Base-by-base conservation (phyloP, 2,888 invertebrate species). In the Xestia ashworthii region DNA sequence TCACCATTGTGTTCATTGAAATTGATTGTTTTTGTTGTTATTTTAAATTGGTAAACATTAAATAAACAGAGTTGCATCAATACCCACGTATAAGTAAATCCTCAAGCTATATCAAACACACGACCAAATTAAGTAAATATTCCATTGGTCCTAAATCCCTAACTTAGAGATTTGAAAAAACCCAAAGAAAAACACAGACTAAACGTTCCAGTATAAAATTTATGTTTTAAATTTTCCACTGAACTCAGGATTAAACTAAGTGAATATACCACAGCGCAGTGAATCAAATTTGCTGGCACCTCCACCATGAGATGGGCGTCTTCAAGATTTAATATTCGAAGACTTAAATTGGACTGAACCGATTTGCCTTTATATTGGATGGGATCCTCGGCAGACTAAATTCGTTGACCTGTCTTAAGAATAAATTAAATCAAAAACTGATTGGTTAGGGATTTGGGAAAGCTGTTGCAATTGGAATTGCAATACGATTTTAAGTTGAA, bases 251-350 rank as follows among this genome's bases (percentile, higher is more conserved):
- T 53, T 65, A 48, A 19, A 65, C 32, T 76, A 73, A 85, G 41
- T 64, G 58, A 75, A 60, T 75, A 71, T 84, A 76, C 65, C 79
- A 66, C 62, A 73, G 77, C 75, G 62, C 22, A 68, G 73, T 73
- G 81, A 87, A 89, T 82, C 72, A 76, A 87, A 88, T 87, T 88
- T 84, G 76, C 81, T 32, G 16, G 53, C 72, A 89, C 78, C 81
- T 82, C 83, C n/a, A 41, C 70, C 66, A 76, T 55, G 44, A 80
- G 73, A 85, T 80, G 76, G 76, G 74, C 83, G 68, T 83, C 81
- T 76, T 60, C 25, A 9, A 79, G 76, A 78, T 84, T 85, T 88
- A 87, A 87, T 85, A 87, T 89, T 74, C 72, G 38, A 16, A 79
- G 86, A 73, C 58, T 74, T 25, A 82, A 80, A 85, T 77, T 89